Evolutionary conservation across 2,888 invertebrate species (phyloP).

Genomic region (Caenorhabditis macrosperma): DNA sequence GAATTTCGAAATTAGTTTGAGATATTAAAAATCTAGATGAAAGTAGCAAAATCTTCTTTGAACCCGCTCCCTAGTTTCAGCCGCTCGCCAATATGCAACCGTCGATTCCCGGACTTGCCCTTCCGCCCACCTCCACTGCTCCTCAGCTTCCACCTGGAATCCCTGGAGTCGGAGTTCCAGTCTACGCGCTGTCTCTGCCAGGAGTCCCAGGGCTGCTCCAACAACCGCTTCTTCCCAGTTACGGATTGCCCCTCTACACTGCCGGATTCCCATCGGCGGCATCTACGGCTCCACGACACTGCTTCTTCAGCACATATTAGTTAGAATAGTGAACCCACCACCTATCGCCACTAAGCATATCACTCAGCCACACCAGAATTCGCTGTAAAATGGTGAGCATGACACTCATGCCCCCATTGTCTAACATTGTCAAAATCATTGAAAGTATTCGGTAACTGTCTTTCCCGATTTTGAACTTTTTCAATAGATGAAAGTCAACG

Average conservation of each 20-base stretch:
- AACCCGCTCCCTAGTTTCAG: not conserved
- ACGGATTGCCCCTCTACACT: slow-evolving; percentile 25
- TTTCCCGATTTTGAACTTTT: no score
- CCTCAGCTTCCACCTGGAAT: slow-evolving; percentile 44
- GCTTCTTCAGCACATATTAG: no score
- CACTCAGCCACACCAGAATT: no score
- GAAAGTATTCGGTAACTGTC: no score
- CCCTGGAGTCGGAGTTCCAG: slow-evolving; percentile 28
- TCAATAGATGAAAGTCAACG: no score
- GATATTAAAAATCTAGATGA: not conserved
- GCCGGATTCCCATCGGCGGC: slow-evolving; percentile 41
- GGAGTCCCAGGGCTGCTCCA: slow-evolving; percentile 11
- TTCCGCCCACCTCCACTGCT: not conserved
- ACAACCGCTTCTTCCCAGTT: not conserved
- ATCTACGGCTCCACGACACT: slow-evolving; percentile 6
- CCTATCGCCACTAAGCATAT: no score
- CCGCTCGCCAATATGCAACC: not conserved
- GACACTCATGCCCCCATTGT: no score
- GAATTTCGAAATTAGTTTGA: not conserved
- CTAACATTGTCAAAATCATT: no score
- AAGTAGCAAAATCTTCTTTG: no score
- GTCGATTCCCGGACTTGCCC: not conserved
- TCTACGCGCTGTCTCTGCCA: not conserved
- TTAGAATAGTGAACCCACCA: no score
- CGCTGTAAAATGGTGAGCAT: no score